A percentile compares a stretch with the other conserved stretches of the same genome.
phyloP scores from a whole-genome alignment of 92 coral and sea anemone genomes.

The Siderastrea radians region DNA sequence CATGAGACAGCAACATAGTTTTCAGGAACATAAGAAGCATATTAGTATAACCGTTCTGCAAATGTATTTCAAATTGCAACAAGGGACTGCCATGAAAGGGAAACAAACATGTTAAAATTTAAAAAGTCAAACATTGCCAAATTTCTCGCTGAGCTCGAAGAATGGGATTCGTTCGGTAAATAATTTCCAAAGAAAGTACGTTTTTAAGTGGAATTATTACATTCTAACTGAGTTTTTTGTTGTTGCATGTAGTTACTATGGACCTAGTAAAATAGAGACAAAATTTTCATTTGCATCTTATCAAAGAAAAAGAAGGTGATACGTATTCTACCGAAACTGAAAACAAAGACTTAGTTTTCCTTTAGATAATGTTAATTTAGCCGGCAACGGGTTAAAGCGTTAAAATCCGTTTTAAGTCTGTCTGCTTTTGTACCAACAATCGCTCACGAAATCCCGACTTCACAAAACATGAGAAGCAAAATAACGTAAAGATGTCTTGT shows the following conservation, averaged over 20 bases:
- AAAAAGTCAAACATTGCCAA: too few relatives aligned
- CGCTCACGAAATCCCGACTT: slow-evolving; percentile 4
- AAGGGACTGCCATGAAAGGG: too few relatives aligned
- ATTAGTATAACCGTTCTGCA: too few relatives aligned
- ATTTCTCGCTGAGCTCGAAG: not conserved
- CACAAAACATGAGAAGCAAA: not conserved
- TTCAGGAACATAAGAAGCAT: too few relatives aligned
- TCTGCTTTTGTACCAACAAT: not conserved
- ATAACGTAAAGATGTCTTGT: not conserved
- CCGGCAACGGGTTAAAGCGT: not conserved
- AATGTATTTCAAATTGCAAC: too few relatives aligned
- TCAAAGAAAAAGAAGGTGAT: not conserved
- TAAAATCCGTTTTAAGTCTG: not conserved
- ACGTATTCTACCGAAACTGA: not conserved
- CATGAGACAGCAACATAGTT: too few relatives aligned
- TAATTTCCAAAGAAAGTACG: not conserved
- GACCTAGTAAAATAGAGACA: not conserved
- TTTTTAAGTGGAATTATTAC: not conserved
- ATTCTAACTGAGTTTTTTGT: too few relatives aligned
- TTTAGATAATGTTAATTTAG: not conserved
- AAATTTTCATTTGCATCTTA: not conserved
- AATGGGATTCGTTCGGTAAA: not conserved
- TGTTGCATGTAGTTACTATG: too few relatives aligned
- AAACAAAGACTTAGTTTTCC: not conserved
- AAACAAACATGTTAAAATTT: too few relatives aligned